Evolutionary conservation across 37 sponge, comb jelly and placozoan genomes (phyloP).

Genomic region (Cliona cf. orientalis): DNA sequence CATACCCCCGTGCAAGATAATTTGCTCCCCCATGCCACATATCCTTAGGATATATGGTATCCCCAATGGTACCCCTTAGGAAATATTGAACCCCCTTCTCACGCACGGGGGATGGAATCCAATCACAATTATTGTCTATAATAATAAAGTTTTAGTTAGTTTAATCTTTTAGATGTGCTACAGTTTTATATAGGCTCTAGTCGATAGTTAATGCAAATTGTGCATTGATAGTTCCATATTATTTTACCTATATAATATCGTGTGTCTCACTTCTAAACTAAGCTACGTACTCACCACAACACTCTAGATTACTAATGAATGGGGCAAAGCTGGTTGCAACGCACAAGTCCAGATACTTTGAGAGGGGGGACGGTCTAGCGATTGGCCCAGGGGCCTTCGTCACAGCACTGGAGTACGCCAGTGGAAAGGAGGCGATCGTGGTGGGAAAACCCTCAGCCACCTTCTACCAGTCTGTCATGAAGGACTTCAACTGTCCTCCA

Average conservation of each 20-base stretch:
- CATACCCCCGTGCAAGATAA: too few relatives aligned
- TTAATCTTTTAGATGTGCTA: too few relatives aligned
- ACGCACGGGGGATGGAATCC: too few relatives aligned
- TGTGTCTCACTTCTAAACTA: background rate
- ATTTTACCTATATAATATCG: background rate
- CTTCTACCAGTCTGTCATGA: constrained; percentile 58
- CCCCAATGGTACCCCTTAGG: too few relatives aligned
- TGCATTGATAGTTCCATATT: background rate
- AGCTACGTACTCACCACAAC: too few relatives aligned
- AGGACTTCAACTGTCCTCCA: constrained; percentile 14
- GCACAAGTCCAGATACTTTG: constrained; percentile 66
- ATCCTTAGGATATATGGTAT: too few relatives aligned
- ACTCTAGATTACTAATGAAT: constrained; percentile 37
- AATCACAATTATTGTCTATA: too few relatives aligned
- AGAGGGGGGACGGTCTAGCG: constrained; percentile 55
- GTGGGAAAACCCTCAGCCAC: constrained; percentile 63
- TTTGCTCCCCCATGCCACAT: too few relatives aligned
- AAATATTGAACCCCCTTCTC: too few relatives aligned
- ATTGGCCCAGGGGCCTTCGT: constrained; percentile 83
- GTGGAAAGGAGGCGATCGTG: constrained; percentile 41
- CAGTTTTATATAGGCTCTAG: too few relatives aligned
- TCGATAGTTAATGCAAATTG: background rate
- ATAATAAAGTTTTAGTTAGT: too few relatives aligned
- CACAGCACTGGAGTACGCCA: constrained; percentile 76
- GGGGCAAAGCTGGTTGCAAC: constrained; percentile 60